Evolutionary conservation across 2,888 invertebrate species (phyloP).

Genomic region (Dicycla oo): DNA sequence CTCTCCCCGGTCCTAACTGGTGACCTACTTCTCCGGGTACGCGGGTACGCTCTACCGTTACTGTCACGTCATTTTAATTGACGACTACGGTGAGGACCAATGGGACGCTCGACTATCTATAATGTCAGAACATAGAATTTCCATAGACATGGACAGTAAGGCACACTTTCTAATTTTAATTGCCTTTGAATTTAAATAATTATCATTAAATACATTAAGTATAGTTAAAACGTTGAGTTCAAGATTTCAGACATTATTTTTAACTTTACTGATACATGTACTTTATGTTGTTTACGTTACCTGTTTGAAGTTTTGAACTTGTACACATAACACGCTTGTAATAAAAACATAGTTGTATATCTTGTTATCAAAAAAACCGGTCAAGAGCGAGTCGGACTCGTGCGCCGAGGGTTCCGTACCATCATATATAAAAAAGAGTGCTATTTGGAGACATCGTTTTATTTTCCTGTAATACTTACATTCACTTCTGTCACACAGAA

Average conservation of each 20-base stretch:
- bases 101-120: constrained; percentile 29
- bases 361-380: too few species aligned
- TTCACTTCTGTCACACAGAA: too few species aligned
- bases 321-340: not conserved
- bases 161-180: constrained; percentile 57
- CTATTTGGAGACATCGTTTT: too few species aligned
- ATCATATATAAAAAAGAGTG: too few species aligned
- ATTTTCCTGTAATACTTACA: too few species aligned
- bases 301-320: constrained; percentile 4
- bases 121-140: constrained; percentile 30
- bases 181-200: constrained; percentile 46
- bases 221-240: not conserved
- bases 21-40: constrained; percentile 64
- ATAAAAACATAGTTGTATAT: too few species aligned
- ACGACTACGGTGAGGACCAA: constrained; percentile 46
- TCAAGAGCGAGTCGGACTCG: too few species aligned
- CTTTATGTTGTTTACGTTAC: too few species aligned
- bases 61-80: constrained; percentile 62
- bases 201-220: constrained; percentile 23
- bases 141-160: constrained; percentile 30
- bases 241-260: constrained; percentile 22
- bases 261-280: not conserved
- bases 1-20: constrained; percentile 47
- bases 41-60: constrained; percentile 48
- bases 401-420: too few species aligned